These are phyloP conservation scores for Pipistrellus nathusii DNA, from an alignment of 2,797 vertebrate genomes.

Conservation along the genomic window DNA sequence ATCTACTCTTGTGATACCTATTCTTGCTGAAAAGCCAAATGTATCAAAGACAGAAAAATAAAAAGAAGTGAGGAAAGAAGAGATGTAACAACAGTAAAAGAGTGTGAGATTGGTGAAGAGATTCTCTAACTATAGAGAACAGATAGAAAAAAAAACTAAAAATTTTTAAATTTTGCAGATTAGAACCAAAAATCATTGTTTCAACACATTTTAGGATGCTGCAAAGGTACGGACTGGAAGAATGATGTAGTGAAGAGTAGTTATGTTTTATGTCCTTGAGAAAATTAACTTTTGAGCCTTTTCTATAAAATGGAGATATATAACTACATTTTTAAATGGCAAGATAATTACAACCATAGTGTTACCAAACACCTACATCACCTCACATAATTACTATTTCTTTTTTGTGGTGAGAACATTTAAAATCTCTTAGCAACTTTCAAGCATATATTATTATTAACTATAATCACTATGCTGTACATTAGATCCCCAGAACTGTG, in stretches of 20 bases:
- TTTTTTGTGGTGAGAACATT: neutral
- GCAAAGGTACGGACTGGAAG: neutral
- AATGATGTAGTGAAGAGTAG: neutral
- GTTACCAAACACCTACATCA: neutral
- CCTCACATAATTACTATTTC: neutral
- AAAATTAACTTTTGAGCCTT: neutral
- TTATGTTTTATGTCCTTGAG: neutral
- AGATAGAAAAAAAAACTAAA: neutral
- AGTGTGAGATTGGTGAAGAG: neutral
- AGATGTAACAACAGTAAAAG: neutral
- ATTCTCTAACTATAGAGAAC: neutral
- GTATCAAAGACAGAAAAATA: neutral
- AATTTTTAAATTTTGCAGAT: neutral
- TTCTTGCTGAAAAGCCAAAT: constrained; percentile 19
- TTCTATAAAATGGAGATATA: neutral
- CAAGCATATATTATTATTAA: constrained; percentile 3
- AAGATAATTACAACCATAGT: neutral
- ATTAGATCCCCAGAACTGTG: neutral
- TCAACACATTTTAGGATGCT: neutral
- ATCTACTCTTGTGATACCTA: neutral
- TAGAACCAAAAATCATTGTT: neutral
- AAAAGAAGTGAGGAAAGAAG: neutral
- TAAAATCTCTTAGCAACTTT: neutral
- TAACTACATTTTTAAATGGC: neutral
- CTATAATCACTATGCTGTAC: neutral